These are phyloP conservation scores for Sesia apiformis DNA, from an alignment of 2,888 invertebrate species.

Conservation along the genomic window DNA sequence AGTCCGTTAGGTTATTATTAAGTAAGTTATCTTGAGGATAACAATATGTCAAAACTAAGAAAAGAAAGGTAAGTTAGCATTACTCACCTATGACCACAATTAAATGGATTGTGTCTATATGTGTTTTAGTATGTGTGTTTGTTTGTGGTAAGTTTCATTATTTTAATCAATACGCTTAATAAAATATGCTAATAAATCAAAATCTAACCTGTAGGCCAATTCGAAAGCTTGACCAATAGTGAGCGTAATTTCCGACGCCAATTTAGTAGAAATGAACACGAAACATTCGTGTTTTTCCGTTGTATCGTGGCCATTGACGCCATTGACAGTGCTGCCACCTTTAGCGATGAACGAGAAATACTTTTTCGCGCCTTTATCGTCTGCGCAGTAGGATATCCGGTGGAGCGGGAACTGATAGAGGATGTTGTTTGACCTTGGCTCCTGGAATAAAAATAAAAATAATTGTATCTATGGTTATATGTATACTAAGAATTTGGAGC, in stretches of 20 bases:
- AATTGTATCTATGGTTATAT: not conserved
- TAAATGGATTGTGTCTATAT: too few relatives aligned
- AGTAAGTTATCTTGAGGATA: too few relatives aligned
- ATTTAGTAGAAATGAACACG: conserved; percentile 97
- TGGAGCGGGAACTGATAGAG: conserved; percentile 97
- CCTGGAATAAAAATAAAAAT: conserved; percentile 51
- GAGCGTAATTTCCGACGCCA: conserved; percentile 97
- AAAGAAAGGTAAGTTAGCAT: too few relatives aligned
- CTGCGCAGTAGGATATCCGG: conserved; percentile 98
- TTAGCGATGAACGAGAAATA: conserved; percentile 97
- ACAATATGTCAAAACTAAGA: too few relatives aligned
- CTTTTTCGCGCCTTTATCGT: conserved; percentile 97
- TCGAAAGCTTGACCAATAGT: conserved; percentile 99
- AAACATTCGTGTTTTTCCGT: conserved; percentile 93
- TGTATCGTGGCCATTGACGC: conserved; percentile 63
- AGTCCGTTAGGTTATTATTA: too few relatives aligned
- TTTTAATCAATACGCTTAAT: too few relatives aligned
- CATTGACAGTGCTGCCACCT: conserved; percentile 47
- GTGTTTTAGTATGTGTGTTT: too few relatives aligned
- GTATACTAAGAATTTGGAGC: too few relatives aligned
- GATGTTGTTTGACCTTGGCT: conserved; percentile 84
- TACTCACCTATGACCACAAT: too few relatives aligned
- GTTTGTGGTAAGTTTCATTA: too few relatives aligned
- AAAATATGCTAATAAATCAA: not conserved
- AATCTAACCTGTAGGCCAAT: conserved; percentile 87